Base-by-base conservation (phyloP, 2,113 vertebrate genomes). In the Riparia riparia region DNA sequence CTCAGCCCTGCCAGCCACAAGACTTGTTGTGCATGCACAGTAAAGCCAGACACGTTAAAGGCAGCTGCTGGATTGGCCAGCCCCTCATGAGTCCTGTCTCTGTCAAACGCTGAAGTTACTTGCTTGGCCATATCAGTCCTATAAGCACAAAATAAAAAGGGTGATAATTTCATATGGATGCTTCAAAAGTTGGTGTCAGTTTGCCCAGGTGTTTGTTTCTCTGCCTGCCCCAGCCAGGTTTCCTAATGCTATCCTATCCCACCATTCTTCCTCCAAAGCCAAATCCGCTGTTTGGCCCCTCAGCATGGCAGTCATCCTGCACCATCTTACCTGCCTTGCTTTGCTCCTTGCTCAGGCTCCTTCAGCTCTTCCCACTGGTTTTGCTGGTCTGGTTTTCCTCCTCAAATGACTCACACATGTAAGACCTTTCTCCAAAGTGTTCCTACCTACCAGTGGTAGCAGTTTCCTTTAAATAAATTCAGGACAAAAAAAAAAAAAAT, bases 391-490 rank as follows among this genome's bases (percentile, higher is more conserved):
- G 12, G 5, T 69, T 89, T 82, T 91, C 58, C n/a, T 72, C 24
- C 72, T 81, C 0, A 0, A 69, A 63, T n/a, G 22, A 42, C 9
- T 71, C 22, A 64, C 14, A 47, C 20, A 5, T 6, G 4, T 21
- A 60, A 94, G 16, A 32, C 25, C 15, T 68, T 32, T 54, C 37
- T 89, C 28, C 39, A 61, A 34, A 73, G n/a, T 41, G 31, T 47
- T 80, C 74, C 41, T 42, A 41, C 32, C 34, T 69, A 32, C 17
- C 28, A 56, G 10, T 47, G 41, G 47, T 45, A 56, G 32, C 34
- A 86, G 41, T 60, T 86, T 56, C 31, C 21, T 83, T 83, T 86
- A 68, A 82, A 60, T 69, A 82, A 86, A 76, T 34, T 47, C 32
- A 63, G 32, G 25, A 76, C 17, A 17, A 73, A 65, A 71, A 73